Evolutionary conservation across 2,888 invertebrate genomes (phyloP), one percentile per base, ranked within the genome.

Genomic region (Caenorhabditis virilis): DNA sequence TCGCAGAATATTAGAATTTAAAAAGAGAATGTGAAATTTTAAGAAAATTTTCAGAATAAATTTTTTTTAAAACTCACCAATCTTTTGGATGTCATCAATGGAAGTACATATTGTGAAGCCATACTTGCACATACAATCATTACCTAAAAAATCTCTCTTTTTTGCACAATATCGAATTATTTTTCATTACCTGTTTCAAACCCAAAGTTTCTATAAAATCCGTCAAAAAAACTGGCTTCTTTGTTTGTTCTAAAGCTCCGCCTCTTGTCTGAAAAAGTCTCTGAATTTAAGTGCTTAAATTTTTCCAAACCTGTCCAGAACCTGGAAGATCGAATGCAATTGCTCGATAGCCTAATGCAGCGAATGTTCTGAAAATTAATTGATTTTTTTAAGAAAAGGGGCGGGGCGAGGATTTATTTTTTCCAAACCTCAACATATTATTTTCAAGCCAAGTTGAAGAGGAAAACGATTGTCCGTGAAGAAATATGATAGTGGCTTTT

Each of bases 391-490:
- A 5, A 15, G 45, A 6, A 18, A 47, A 20, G 25, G 2, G n/a
- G 47, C 2, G n/a, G 5, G 4, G n/a, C 5, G n/a, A 20, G 13
- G 20, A 39, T 27, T 26, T 27, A 15, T 27, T 38, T 35, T 30
- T 30, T 30, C 30, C 13, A 30, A 30, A 65, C 65, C 58, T 36
- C 18, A 73, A 22, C 39, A 63, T 50, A 16, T 67, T 57, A 30
- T 73, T 59, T 35, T 76, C 72, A 2, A 42, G 38, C 76, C 76
- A 76, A 9, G 73, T 73, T 7, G 69, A 55, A 0, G 70, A 70
- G 1, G 72, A 63, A 33, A 69, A 76, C 6, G 69, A 60, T 51
- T 76, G 76, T 15, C 76, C 76, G 41, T 76, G 76, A 1, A 76
- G 57, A 41, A 76, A 66, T 2, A 76, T 49, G 3, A 76, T 59